Evolutionary conservation across 2,888 invertebrate species (phyloP).

Genomic region (Drosophila maculinotata): DNA sequence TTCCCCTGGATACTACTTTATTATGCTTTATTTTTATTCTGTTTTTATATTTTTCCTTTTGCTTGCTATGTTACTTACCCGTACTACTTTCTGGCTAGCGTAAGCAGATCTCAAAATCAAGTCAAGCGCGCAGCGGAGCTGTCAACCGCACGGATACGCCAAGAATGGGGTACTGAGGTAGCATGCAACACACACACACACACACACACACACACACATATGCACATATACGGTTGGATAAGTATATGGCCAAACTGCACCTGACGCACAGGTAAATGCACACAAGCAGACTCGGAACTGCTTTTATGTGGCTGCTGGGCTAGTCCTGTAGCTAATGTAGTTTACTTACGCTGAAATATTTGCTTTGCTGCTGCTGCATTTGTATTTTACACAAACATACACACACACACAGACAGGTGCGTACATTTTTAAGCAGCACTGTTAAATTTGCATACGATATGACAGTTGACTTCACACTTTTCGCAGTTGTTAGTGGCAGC

Average conservation of each 20-base stretch:
- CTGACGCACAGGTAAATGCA: constrained; percentile 65
- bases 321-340: constrained; percentile 69
- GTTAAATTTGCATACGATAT: constrained; percentile 63
- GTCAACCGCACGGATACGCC: constrained; percentile 70
- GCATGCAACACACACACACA: constrained; percentile 17
- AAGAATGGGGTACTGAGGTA: constrained; percentile 4
- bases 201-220: constrained; percentile 1
- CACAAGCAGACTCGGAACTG: constrained; percentile 17
- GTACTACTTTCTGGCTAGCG: constrained; percentile 40
- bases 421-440: constrained; percentile 60
- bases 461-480: constrained; percentile 40
- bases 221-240: not conserved
- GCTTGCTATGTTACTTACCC: constrained; percentile 7
- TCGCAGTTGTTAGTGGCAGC: constrained; percentile 18
- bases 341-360: constrained; percentile 74
- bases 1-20: constrained; percentile 29
- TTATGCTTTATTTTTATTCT: constrained; percentile 20
- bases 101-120: constrained; percentile 53
- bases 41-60: not conserved
- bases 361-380: constrained; percentile 61
- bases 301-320: not conserved
- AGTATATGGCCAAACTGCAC: constrained; percentile 52
- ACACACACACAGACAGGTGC: too few relatives aligned
- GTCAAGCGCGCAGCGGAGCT: constrained; percentile 62
- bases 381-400: too few relatives aligned